Evolutionary conservation across 2,113 vertebrate species (phyloP), one percentile per base, ranked within the genome.

Genomic region (Spheniscus mendiculus): DNA sequence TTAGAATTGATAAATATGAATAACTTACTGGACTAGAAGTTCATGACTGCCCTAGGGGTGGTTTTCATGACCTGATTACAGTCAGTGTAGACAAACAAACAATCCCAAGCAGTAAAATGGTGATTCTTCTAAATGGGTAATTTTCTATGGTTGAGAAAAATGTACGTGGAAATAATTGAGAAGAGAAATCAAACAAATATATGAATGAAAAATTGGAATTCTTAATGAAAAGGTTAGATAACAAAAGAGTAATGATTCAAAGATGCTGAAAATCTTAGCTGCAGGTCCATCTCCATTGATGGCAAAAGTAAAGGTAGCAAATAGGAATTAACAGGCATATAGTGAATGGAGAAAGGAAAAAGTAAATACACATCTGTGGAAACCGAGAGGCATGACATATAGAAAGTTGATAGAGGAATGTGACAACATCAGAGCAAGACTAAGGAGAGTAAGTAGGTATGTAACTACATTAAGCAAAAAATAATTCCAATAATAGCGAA

Each of bases 1-100:
- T 94, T 83, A 74, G 74, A 86, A 70, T 29, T 77, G 55, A 66
- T 90, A 93, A 94, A 92, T 80, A 94, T 58, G 22, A 90, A 92
- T 91, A 88, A 72, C 36, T 91, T 83, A 49, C 87, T 91, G 78
- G 49, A 73, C 62, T 87, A 85, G 70, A 96, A 91, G 80, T 88
- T 95, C 49, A 40, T 62, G 17, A 42, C 50, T 90, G 79, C 76
- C 79, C 44, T 83, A 77, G 55, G 49, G 85, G 21, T 67, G 30
- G 20, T 92, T 91, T 91, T 88, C 62, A 73, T 95, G 79, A 93
- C 36, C 63, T 93, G 55, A 86, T n/a, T 83, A 67, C 63, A 83
- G n/a, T 83, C 55, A 62, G 9, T 25, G 26, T 62, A 80, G 62
- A 80, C 44, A 85, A 93, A 85, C 4, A 73, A 91, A 87, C 25